Conservation (phyloP, 2,113 vertebrate genomes). For the Mesembrinibis cayennensis region DNA sequence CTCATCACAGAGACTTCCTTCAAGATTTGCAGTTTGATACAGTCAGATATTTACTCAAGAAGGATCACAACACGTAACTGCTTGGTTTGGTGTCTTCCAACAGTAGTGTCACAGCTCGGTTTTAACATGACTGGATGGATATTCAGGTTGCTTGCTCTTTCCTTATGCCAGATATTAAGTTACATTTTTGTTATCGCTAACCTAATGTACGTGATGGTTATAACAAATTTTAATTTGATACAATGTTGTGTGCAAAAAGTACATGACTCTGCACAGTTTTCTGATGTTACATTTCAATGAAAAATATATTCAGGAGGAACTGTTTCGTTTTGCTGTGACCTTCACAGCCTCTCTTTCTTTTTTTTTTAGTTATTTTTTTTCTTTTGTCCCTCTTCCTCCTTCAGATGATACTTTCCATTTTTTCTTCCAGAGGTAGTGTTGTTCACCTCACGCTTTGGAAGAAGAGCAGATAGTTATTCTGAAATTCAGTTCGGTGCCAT, state of each 20-base stretch:
- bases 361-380: background rate
- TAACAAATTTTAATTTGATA: slow-evolving; percentile 81
- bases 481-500: background rate
- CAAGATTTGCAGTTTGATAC: slow-evolving; percentile 60
- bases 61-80: slow-evolving; percentile 25
- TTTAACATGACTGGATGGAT: slow-evolving; percentile 54
- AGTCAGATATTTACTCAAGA: slow-evolving; percentile 55
- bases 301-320: slow-evolving; percentile 52
- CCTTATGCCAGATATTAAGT: slow-evolving; percentile 73
- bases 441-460: background rate
- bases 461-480: background rate
- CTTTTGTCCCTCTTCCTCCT: background rate
- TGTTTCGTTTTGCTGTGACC: slow-evolving; percentile 62
- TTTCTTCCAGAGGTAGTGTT: background rate
- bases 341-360: slow-evolving; percentile 41
- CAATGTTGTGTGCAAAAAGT: slow-evolving; percentile 72
- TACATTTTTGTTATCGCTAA: slow-evolving; percentile 78
- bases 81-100: slow-evolving; percentile 53
- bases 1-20: slow-evolving; percentile 67
- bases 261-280: slow-evolving; percentile 62
- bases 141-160: slow-evolving; percentile 65
- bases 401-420: background rate
- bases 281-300: slow-evolving; percentile 55
- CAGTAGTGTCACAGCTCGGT: slow-evolving; percentile 48
- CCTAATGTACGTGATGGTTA: slow-evolving; percentile 78